A percentile compares a stretch with the other conserved stretches of the same genome.
Evolutionary conservation across 2,797 vertebrate genomes (phyloP).

Genomic region (Peromyscus attwateri): DNA sequence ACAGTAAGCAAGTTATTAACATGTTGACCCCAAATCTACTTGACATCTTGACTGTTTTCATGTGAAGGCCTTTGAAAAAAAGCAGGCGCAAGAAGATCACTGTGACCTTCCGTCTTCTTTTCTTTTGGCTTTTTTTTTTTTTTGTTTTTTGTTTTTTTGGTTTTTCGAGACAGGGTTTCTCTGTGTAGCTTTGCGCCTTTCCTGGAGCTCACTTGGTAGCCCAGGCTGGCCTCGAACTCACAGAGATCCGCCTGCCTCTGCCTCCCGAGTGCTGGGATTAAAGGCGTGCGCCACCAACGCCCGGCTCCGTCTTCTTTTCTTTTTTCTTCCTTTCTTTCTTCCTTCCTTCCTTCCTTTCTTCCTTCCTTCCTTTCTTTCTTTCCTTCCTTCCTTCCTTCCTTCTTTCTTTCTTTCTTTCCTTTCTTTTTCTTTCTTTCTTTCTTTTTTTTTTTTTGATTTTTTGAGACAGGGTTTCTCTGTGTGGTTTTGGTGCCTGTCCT

Average conservation of each 20-base stretch:
- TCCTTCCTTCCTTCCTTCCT: too few species aligned
- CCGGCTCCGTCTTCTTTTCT: too few species aligned
- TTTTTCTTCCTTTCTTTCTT: too few species aligned
- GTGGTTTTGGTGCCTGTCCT: neutral
- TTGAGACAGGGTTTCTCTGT: neutral
- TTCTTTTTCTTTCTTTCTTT: neutral
- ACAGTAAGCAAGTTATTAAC: neutral
- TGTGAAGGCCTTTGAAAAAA: neutral
- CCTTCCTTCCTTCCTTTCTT: too few species aligned
- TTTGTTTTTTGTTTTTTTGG: neutral
- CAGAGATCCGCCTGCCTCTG: neutral
- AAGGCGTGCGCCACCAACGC: too few species aligned
- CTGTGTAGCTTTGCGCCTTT: neutral
- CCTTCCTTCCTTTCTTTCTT: too few species aligned
- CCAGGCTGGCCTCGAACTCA: neutral
- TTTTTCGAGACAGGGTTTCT: neutral
- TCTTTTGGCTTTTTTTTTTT: neutral
- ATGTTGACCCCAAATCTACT: neutral
- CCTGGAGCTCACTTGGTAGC: neutral
- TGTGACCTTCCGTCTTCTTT: neutral
- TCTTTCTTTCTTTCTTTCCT: too few species aligned
- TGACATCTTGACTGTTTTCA: neutral
- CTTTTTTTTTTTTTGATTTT: neutral
- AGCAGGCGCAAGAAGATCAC: neutral
- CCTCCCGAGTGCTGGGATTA: neutral